These are phyloP conservation scores for Eupithecia centaureata DNA, from an alignment of 2,888 invertebrate species.

Conservation along the genomic window DNA sequence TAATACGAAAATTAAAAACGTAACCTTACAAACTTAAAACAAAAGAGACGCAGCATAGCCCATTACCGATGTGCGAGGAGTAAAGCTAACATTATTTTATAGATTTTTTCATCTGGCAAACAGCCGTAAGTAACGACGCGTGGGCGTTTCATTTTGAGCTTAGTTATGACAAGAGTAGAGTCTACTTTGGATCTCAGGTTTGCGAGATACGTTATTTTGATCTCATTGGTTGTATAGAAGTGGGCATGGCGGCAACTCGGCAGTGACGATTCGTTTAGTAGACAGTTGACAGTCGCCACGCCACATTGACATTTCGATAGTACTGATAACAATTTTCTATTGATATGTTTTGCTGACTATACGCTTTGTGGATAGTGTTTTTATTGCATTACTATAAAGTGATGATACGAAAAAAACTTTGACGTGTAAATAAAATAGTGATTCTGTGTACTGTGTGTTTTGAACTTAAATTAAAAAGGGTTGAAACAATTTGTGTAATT, in stretches of 20 bases:
- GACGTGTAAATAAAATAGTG: constrained; percentile 2
- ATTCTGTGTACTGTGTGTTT: constrained; percentile 60
- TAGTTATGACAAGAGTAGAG: constrained; percentile 35
- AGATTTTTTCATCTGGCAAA: constrained; percentile 35
- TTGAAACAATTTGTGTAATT: constrained; percentile 33
- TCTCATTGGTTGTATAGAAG: constrained; percentile 57
- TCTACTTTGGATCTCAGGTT: constrained; percentile 35
- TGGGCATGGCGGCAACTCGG: constrained; percentile 81
- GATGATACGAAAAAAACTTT: constrained; percentile 43
- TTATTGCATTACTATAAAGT: constrained; percentile 44
- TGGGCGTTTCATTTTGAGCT: constrained; percentile 39
- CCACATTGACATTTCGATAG: constrained; percentile 83
- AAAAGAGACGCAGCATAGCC: constrained; percentile 61
- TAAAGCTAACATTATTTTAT: constrained; percentile 65
- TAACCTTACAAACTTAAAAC: constrained; percentile 43
- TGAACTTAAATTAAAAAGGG: constrained; percentile 29
- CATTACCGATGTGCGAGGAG: constrained; percentile 55
- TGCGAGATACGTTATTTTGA: constrained; percentile 48
- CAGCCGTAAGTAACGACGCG: constrained; percentile 47
- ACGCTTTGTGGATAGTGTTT: constrained; percentile 58
- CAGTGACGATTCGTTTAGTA: constrained; percentile 83
- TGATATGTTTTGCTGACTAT: constrained; percentile 74
- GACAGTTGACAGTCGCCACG: constrained; percentile 84
- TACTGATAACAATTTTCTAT: constrained; percentile 79
- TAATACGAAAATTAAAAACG: constrained; percentile 34